Percentiles rank a stretch among this genome's conserved stretches.
Evolutionary conservation across 2,888 invertebrate species (phyloP).

Genomic region (Caenorhabditis sp.): DNA sequence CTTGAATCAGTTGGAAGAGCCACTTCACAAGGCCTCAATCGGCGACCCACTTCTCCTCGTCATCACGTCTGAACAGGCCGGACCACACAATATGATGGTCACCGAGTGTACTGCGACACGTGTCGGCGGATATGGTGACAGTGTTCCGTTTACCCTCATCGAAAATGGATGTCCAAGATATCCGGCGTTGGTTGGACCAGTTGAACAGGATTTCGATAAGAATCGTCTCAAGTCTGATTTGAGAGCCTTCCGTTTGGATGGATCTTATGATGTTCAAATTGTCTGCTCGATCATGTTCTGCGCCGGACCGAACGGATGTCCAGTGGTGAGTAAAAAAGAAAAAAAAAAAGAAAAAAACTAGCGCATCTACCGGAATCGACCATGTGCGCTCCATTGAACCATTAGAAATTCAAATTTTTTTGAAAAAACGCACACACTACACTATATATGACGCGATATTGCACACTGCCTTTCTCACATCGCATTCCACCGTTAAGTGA

Average conservation of each 20-base stretch:
- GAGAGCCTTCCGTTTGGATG: conserved; percentile 71
- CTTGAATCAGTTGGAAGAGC: conserved; percentile 65
- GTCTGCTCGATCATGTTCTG: conserved; percentile 71
- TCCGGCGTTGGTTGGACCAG: conserved; percentile 71
- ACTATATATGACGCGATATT: too few species aligned
- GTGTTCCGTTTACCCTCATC: conserved; percentile 70
- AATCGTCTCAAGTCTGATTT: conserved; percentile 69
- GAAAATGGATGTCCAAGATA: conserved; percentile 69
- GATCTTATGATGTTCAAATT: conserved; percentile 71
- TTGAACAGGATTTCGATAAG: conserved; percentile 70
- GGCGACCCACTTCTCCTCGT: conserved; percentile 68
- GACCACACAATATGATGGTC: conserved; percentile 71
- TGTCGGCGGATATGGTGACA: conserved; percentile 69
- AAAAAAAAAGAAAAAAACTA: too few species aligned
- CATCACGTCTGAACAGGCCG: conserved; percentile 69
- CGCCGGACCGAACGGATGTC: conserved; percentile 71
- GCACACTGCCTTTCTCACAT: too few species aligned
- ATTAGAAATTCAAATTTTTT: too few species aligned
- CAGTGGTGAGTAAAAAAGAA: conserved; percentile 56
- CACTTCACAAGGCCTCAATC: conserved; percentile 68
- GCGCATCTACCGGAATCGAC: too few species aligned
- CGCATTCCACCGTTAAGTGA: too few species aligned
- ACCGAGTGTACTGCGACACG: conserved; percentile 71
- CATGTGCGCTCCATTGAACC: too few species aligned
- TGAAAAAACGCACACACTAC: too few species aligned